Conservation (phyloP, 2,888 invertebrate genomes). For the Agrilus mali region DNA sequence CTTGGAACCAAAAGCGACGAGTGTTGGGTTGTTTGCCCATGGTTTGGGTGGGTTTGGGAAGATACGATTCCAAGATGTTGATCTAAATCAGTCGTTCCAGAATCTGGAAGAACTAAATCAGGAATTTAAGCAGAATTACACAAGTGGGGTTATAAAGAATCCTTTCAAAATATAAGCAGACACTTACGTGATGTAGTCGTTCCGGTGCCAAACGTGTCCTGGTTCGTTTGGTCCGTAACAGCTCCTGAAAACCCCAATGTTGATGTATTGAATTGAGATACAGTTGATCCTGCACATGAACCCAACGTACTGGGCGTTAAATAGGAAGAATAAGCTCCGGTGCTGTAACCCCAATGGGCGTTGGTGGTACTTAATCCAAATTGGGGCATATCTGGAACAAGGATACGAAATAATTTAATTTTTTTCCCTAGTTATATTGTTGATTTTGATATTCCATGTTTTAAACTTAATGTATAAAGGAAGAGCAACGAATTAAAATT, state of each 20-base stretch:
- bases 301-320: constrained; percentile 55
- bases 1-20: constrained; percentile 52
- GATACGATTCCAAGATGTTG: constrained; percentile 54
- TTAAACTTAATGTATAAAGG: too few relatives aligned
- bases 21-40: constrained; percentile 32
- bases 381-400: constrained; percentile 65
- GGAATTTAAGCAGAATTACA: background rate
- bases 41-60: constrained; percentile 42
- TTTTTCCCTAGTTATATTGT: too few relatives aligned
- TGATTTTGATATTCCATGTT: too few relatives aligned
- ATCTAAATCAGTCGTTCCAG: constrained; percentile 60
- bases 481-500: too few relatives aligned
- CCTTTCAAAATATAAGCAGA: background rate
- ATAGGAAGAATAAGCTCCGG: constrained; percentile 78
- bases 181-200: constrained; percentile 31
- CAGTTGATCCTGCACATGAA: constrained; percentile 61
- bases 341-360: constrained; percentile 81
- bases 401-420: too few relatives aligned
- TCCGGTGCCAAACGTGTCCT: constrained; percentile 35
- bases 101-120: constrained; percentile 61
- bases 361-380: constrained; percentile 75
- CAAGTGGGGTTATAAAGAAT: too few relatives aligned
- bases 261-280: constrained; percentile 60
- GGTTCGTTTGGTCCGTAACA: constrained; percentile 49
- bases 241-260: constrained; percentile 59